Base-by-base conservation (phyloP, 2,888 invertebrate species). In the Copidosoma aretas region DNA sequence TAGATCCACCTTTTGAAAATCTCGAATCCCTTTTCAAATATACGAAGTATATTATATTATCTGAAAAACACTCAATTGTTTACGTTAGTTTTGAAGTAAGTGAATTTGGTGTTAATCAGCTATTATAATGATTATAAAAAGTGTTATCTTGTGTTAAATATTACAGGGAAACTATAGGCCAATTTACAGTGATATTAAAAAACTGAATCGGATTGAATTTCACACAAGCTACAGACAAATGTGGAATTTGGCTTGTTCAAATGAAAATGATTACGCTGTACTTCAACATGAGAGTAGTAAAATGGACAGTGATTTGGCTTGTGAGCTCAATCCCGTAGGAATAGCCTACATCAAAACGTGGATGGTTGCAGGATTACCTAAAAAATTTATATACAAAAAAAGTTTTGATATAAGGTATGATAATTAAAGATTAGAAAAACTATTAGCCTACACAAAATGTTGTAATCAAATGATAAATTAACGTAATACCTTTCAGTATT, bases 371-470 rank as follows among this genome's bases (percentile, higher is more conserved):
- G 80, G 76, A 14, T 59, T 78, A 5, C 61, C 66, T 0, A 73
- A 71, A 49, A 70, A 71, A 10, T 76, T 77, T 53, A 56, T 58
- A 10, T 72, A 76, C 56, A 78, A 68, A 59, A 73, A 61, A 62
- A 52, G 74, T 4, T 71, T 79, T 15, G 73, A 79, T 49, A 49
- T 63, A 0, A 76, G 75, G 79, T 79, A 75, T 72, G 60, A 22
- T 32, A 10, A 15, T 21, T 43, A 59, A 8, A 8, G 17, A 41
- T 39, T 19, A 15, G 19, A 32, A 19, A 32, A 1, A 53, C n/a
- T 58, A 24, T 24, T 24, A 19, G n/a, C 10, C 39, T 52, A 5
- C 17, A 49, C 10, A n/a, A 12, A 25, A 22, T 41, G n/a, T 22
- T 41, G 12, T 32, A 53, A 19, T 10, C 22, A 21, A 46, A 10